Conservation (phyloP, 2,113 vertebrate species). For the Clupea harengus region DNA sequence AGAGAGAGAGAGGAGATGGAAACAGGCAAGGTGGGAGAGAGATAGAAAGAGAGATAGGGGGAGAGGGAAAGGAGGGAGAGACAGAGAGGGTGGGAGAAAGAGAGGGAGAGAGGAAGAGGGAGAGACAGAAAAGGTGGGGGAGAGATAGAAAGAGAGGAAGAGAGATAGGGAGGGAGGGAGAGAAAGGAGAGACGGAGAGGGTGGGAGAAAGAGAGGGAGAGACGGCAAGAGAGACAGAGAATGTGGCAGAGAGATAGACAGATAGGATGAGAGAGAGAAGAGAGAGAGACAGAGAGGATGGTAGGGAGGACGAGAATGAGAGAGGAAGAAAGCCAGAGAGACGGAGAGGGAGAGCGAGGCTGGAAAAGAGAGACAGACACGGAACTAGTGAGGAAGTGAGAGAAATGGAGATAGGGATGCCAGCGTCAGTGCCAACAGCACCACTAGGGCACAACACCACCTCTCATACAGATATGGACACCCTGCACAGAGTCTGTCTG, state of each 20-base stretch:
- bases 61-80: constrained; percentile 19
- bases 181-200: too few relatives aligned
- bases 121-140: too few relatives aligned
- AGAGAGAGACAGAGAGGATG: too few relatives aligned
- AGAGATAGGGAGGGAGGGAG: too few relatives aligned
- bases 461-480: background rate
- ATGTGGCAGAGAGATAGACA: too few relatives aligned
- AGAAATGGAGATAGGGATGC: background rate
- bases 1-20: background rate
- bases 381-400: background rate
- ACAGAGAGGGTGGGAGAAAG: constrained; percentile 26
- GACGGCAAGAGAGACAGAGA: too few relatives aligned
- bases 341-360: background rate
- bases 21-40: background rate
- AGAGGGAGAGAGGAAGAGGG: constrained; percentile 20
- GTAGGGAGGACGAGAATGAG: too few relatives aligned
- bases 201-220: too few relatives aligned
- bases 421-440: background rate
- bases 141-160: too few relatives aligned
- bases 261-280: too few relatives aligned
- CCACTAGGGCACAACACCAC: background rate
- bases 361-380: background rate
- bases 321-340: background rate
- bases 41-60: background rate
- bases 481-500: background rate